Evolutionary conservation across 2,888 invertebrate species (phyloP), one percentile per base, ranked within the genome.

Genomic region (Acleris sparsana): DNA sequence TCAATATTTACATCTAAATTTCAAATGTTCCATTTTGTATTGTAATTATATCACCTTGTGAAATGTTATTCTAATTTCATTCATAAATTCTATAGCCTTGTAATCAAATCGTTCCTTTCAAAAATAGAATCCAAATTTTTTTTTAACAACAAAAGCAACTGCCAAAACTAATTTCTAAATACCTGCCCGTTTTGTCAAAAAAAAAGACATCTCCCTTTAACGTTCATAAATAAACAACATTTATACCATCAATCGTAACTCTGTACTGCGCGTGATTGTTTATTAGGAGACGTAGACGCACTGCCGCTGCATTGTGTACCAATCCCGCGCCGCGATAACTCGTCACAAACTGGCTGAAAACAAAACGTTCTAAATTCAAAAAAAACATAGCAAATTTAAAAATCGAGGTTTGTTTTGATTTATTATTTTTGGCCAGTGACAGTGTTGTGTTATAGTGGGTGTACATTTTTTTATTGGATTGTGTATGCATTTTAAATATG

Each of bases 401-500:
- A 22, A 33, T 59, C 5, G 17, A 46, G 5, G 44, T 53, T 53
- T 0, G n/a, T 3, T 9, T 17, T 18, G 6, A 0, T 11, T 18
- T 18, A 18, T 6, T 17, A 49, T 18, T 39, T 51, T 55, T 43
- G 55, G 60, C 49, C 64, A 55, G 64, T 60, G 64, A 55, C 16
- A 55, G 65, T 65, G 65, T 61, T 56, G 65, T 65, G 65, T 51
- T 46, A 43, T 17, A 22, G 62, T 63, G 62, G 9, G 39, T 39
- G 39, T 3, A 39, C 3, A 16, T 61, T 61, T n/a, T 64, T 55
- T 39, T 18, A 53, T 16, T 52, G 56, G 16, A 17, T 56, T 65
- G 56, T 48, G 48, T 22, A 51, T 65, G 49, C 20, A 20, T 7
- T 11, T 6, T 48, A 33, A 29, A 6, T 20, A 65, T 61, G 65